Evolutionary conservation across 2,888 invertebrate genomes (phyloP), one percentile per base, ranked within the genome.

Genomic region (Lydus trimaculatus): DNA sequence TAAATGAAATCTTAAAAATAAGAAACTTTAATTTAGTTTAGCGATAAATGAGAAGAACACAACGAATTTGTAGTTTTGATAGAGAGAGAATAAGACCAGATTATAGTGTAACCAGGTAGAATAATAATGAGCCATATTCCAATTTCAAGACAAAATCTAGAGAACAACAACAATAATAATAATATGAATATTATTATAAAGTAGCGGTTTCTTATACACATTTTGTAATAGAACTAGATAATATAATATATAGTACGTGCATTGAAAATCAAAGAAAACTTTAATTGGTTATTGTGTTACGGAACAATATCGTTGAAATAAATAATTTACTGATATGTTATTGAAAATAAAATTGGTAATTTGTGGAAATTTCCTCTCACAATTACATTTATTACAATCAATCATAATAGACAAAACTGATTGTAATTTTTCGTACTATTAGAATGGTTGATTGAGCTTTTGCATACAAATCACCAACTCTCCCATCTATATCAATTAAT

Each of bases 291-390:
- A 48, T 48, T 48, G 20, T 48, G 48, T 20, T 48, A 48, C 11
- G 11, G 48, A 20, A 23, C 20, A 48, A 48, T 20, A 20, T 8
- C n/a, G 48, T 20, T 9, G 48, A 11, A 11, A 17, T 43, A n/a
- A 39, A 61, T 5, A 61, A 43, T 61, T 63, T 52, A 31, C 58
- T 15, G 23, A 33, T 36, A 52, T 43, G 52, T 43, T 31, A 58
- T 60, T 61, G 60, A 52, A 61, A 62, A 65, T 56, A 62, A 58
- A 66, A 65, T 8, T 43, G 39, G 17, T 17, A 17, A 43, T 43
- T 43, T n/a, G 4, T 43, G n/a, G 39, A 43, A 43, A 43, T 43
- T 17, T n/a, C 39, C 36, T 17, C 39, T 11, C 5, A 48, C n/a
- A 43, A 33, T 6, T 33, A 7, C 33, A 33, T 15, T 20, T 11